Percentiles rank a stretch among this genome's conserved stretches.
These are phyloP conservation scores for Stegodyphus mimosarum DNA, from an alignment of 1,140 invertebrate genomes.

Conservation along the genomic window DNA sequence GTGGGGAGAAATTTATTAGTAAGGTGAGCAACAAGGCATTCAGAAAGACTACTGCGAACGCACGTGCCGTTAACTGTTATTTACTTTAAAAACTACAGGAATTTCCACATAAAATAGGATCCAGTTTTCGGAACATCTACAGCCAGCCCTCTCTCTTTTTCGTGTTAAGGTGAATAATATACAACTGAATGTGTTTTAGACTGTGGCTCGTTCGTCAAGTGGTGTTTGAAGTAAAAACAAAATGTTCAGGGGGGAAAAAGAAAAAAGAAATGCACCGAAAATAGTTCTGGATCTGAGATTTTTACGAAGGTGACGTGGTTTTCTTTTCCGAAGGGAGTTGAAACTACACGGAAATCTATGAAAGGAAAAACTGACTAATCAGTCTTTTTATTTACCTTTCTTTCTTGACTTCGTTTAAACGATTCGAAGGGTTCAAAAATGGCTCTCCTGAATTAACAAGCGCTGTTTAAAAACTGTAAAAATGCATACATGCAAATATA, in stretches of 20 bases:
- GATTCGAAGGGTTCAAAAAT: too few relatives aligned
- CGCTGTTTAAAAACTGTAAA: too few relatives aligned
- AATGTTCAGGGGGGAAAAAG: not conserved
- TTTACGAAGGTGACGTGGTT: constrained; percentile 23
- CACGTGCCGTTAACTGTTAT: constrained; percentile 10
- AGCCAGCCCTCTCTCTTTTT: not conserved
- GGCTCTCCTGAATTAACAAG: too few relatives aligned
- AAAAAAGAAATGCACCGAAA: constrained; percentile 11
- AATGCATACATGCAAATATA: too few relatives aligned
- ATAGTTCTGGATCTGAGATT: constrained; percentile 37
- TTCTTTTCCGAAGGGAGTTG: not conserved
- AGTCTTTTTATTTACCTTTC: too few relatives aligned
- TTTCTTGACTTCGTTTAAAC: too few relatives aligned
- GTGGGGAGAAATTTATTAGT: constrained; percentile 33
- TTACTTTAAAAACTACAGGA: constrained; percentile 26
- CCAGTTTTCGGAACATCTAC: not conserved
- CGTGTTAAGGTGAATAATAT: constrained; percentile 40
- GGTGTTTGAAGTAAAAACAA: constrained; percentile 50
- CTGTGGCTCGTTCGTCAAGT: constrained; percentile 17
- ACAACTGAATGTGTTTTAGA: constrained; percentile 38
- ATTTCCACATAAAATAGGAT: constrained; percentile 33
- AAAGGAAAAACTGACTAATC: too few relatives aligned
- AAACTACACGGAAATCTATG: too few relatives aligned
- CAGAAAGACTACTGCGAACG: constrained; percentile 6
- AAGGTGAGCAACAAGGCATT: constrained; percentile 42